Conservation (phyloP, 2,888 invertebrate species). For the Tanypteryx hageni region DNA sequence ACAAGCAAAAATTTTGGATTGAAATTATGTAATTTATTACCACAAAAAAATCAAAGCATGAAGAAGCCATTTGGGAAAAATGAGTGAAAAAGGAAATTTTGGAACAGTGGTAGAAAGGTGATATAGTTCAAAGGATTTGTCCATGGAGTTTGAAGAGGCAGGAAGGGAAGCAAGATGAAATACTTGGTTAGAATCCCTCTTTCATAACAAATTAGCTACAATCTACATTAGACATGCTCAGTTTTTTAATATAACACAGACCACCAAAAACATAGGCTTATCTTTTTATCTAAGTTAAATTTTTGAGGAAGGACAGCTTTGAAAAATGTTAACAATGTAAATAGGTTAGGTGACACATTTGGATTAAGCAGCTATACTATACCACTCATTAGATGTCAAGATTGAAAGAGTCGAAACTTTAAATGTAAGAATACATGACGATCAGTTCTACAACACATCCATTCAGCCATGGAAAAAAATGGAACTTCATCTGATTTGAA, state of each 20-base stretch:
- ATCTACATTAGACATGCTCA: conserved; percentile 14
- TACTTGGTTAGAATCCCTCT: conserved; percentile 24
- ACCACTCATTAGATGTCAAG: background rate
- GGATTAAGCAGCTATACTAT: background rate
- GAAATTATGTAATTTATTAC: conserved; percentile 64
- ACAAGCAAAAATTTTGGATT: conserved; percentile 55
- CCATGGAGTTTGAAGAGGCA: conserved; percentile 23
- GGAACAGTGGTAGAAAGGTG: conserved; percentile 47
- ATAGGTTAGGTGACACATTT: background rate
- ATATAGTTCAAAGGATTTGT: background rate
- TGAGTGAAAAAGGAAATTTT: conserved; percentile 54
- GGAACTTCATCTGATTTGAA: background rate
- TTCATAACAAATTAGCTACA: background rate
- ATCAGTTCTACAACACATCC: conserved; percentile 11
- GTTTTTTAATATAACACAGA: background rate
- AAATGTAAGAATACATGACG: background rate
- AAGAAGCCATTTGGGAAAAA: conserved; percentile 53
- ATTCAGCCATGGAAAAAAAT: background rate
- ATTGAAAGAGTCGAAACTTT: background rate
- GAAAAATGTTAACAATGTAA: background rate
- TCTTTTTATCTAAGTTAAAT: background rate
- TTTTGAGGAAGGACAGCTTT: background rate
- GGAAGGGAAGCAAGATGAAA: conserved; percentile 29
- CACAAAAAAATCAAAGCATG: conserved; percentile 37
- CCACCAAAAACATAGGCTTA: background rate